phyloP scores from a whole-genome alignment of 2,797 vertebrate species.

The Pipistrellus nathusii region DNA sequence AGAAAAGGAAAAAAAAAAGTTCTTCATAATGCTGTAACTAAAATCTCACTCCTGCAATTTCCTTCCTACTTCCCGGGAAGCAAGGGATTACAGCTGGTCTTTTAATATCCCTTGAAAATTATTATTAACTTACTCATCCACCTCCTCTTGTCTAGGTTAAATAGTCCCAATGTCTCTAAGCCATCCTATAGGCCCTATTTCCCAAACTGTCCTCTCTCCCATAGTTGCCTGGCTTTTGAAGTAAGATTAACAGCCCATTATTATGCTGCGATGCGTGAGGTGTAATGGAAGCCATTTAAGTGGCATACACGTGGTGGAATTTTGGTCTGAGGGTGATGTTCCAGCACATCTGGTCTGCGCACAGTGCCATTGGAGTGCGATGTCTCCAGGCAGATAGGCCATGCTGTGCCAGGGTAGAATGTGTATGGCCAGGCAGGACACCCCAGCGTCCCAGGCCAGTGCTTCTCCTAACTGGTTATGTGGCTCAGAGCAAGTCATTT shows the following conservation, averaged over 20 bases:
- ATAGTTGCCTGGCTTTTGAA: slow-evolving; percentile 51
- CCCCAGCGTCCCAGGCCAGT: neutral
- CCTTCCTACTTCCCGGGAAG: neutral
- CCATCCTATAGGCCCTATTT: slow-evolving; percentile 35
- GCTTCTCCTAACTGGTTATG: neutral
- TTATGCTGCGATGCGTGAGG: neutral
- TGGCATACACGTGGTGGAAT: neutral
- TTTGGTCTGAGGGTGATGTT: neutral
- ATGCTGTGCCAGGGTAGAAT: rapidly evolving
- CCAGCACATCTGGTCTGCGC: neutral
- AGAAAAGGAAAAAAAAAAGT: neutral
- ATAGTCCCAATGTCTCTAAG: slow-evolving; percentile 9
- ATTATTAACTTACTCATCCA: slow-evolving; percentile 71
- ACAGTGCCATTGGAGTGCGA: neutral
- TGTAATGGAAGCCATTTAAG: neutral
- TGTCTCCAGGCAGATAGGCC: neutral
- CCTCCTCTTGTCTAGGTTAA: slow-evolving; percentile 49
- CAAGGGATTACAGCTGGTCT: slow-evolving; percentile 70
- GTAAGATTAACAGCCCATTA: slow-evolving; percentile 5
- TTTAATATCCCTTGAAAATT: slow-evolving; percentile 78
- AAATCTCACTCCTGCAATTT: slow-evolving; percentile 66
- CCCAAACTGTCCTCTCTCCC: neutral
- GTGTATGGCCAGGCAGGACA: neutral
- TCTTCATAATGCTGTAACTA: slow-evolving; percentile 43
- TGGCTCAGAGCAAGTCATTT: neutral